These are phyloP conservation scores for Platycheirus rosarum DNA, from an alignment of 2,888 invertebrate species.

Conservation along the genomic window DNA sequence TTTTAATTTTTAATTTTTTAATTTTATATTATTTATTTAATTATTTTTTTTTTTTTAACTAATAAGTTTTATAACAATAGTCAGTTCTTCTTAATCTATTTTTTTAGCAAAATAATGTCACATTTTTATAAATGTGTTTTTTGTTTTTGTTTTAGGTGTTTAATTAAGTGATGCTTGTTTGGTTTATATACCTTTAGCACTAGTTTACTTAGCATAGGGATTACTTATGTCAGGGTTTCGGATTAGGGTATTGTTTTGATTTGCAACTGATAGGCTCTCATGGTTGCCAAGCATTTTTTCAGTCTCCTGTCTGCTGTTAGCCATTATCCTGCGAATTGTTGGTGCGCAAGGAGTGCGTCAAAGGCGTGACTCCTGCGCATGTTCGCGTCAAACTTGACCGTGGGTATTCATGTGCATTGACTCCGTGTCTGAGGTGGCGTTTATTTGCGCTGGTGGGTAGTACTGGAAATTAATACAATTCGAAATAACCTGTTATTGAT, in stretches of 20 bases:
- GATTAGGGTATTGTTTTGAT: slow-evolving; percentile 80
- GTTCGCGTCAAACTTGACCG: slow-evolving; percentile 91
- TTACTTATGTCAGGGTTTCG: slow-evolving; percentile 81
- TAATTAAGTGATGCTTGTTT: slow-evolving; percentile 55
- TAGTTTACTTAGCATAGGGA: slow-evolving; percentile 80
- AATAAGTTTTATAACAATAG: slow-evolving; percentile 68
- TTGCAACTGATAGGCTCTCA: slow-evolving; percentile 77
- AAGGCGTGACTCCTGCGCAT: slow-evolving; percentile 85
- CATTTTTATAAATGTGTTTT: slow-evolving; percentile 46
- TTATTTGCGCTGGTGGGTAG: slow-evolving; percentile 91
- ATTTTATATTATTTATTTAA: slow-evolving; percentile 32
- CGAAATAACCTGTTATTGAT: slow-evolving; percentile 71
- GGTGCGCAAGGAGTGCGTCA: slow-evolving; percentile 83
- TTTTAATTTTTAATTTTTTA: slow-evolving; percentile 18
- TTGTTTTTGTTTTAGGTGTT: slow-evolving; percentile 40
- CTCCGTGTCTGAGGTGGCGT: slow-evolving; percentile 87
- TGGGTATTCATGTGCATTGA: slow-evolving; percentile 92
- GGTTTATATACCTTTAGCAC: slow-evolving; percentile 40
- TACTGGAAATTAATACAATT: slow-evolving; percentile 87
- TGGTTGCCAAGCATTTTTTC: slow-evolving; percentile 82
- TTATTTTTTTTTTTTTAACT: slow-evolving; percentile 35
- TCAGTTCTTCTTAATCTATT: slow-evolving; percentile 72
- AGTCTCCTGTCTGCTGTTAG: slow-evolving; percentile 82
- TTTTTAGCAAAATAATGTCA: slow-evolving; percentile 69
- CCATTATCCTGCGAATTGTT: slow-evolving; percentile 82